Conservation (phyloP, 2,797 vertebrate genomes). For the Neoniphon sammara region DNA sequence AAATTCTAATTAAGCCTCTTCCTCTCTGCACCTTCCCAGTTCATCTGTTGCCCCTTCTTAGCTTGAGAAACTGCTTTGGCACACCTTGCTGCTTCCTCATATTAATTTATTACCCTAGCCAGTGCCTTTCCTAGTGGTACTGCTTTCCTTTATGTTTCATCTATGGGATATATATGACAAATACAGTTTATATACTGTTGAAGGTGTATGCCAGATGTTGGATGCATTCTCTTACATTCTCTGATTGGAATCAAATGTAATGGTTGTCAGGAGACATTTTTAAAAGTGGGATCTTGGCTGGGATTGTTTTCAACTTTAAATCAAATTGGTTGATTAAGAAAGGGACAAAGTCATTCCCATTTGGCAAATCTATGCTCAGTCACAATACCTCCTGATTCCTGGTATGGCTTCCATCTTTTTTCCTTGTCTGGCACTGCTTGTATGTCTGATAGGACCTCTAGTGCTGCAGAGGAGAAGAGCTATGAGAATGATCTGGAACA, state of each 20-base stretch:
- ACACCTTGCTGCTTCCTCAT: background rate
- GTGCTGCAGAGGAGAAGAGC: conserved; percentile 86
- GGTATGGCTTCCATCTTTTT: background rate
- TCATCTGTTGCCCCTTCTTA: conserved; percentile 1
- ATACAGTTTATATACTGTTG: background rate
- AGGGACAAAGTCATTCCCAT: background rate
- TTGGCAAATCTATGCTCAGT: background rate
- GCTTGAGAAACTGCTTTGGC: conserved; percentile 3
- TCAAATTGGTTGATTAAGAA: too few relatives aligned
- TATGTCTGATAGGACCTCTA: conserved; percentile 79
- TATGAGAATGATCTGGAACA: conserved; percentile 92
- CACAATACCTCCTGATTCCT: background rate
- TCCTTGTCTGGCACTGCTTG: conserved; percentile 13
- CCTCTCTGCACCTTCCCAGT: background rate
- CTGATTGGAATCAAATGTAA: background rate
- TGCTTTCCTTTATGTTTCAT: too few relatives aligned
- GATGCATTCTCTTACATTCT: background rate
- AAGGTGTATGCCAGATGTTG: too few relatives aligned
- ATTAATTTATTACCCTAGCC: background rate
- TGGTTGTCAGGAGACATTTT: background rate
- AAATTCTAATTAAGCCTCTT: background rate
- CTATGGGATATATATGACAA: background rate
- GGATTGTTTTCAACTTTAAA: too few relatives aligned
- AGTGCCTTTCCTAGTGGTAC: too few relatives aligned
- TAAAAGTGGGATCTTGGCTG: background rate